Evolutionary conservation across 2,113 vertebrate species (phyloP), one percentile per base, ranked within the genome.

Genomic region (Chaetodon auriga): DNA sequence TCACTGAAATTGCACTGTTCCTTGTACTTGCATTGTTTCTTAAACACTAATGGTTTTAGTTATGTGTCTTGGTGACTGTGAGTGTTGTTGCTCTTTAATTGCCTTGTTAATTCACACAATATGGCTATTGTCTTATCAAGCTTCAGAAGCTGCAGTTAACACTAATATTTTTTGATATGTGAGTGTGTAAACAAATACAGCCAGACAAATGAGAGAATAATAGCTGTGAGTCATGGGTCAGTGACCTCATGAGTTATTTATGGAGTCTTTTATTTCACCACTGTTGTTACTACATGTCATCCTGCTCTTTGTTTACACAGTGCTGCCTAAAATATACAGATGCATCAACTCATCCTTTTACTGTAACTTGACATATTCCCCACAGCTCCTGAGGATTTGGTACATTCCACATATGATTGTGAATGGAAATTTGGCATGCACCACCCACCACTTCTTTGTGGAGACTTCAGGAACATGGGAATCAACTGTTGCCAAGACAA

Each of bases 361-460:
- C 38, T 41, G 9, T 21, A 10, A 55, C 23, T 51, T 41, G 10
- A 16, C 5, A 19, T 16, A 36, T 18, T 2, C 23, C 53, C 25
- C 45, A 36, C 19, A 30, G 7, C 11, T 49, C 55, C 25, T 0
- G 6, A 74, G 23, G 72, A 74, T 69, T 79, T 73, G 11, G 46
- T 63, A 68, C 38, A 82, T 82, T 82, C 82, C 85, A 70, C 58
- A 76, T 62, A 30, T 36, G 51, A 53, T 9, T 46, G 53, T 64
- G 43, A 69, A 48, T 76, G 82, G 82, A 85, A 87, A 6, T 8
- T 25, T 51, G 51, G 43, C 4, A 21, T 69, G 35, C 51, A 62
- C 71, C 75, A 51, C 88, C 79, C 82, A 82, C 75, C 57, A 66
- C 6, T 82, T 77, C 68, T 21, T 58, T 66, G 63, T 19, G 60